Evolutionary conservation across 1,140 invertebrate species (phyloP).

Genomic region (Zaprionus ornatus): DNA sequence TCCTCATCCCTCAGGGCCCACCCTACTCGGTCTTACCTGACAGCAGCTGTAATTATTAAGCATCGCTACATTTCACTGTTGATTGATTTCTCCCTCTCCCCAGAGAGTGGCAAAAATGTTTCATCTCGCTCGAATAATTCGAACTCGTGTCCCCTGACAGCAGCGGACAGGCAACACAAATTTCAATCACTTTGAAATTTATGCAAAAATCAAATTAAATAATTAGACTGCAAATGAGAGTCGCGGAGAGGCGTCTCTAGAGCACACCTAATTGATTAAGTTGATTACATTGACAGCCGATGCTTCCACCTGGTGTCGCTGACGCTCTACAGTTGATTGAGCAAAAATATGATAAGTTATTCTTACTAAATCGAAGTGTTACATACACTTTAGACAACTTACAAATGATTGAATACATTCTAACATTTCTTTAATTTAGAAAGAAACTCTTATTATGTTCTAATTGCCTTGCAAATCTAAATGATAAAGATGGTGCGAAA

Average conservation of each 20-base stretch:
- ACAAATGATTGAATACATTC: neutral
- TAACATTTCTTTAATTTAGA: too few species aligned
- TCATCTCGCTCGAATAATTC: conserved; percentile 14
- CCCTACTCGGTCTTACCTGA: neutral
- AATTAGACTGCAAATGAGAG: conserved; percentile 54
- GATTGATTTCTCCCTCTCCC: conserved; percentile 61
- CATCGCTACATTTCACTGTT: conserved; percentile 46
- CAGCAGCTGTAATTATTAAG: conserved; percentile 67
- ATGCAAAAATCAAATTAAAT: conserved; percentile 73
- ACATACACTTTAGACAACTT: neutral
- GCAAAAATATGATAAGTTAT: neutral
- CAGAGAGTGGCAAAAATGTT: conserved; percentile 31
- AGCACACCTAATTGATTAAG: conserved; percentile 69
- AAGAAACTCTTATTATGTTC: too few species aligned
- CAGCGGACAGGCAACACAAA: neutral
- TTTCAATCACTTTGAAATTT: conserved; percentile 47
- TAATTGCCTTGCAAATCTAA: neutral
- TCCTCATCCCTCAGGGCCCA: neutral
- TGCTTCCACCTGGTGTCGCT: conserved; percentile 24
- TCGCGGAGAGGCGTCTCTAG: conserved; percentile 4
- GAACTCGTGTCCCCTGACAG: conserved; percentile 6
- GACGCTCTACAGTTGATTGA: conserved; percentile 11
- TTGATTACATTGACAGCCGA: conserved; percentile 59
- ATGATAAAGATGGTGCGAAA: neutral
- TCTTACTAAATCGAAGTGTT: neutral